A percentile compares a stretch with the other conserved stretches of the same genome.
phyloP scores from a whole-genome alignment of 2,797 vertebrate species.

The Phoxinus dragarum region DNA sequence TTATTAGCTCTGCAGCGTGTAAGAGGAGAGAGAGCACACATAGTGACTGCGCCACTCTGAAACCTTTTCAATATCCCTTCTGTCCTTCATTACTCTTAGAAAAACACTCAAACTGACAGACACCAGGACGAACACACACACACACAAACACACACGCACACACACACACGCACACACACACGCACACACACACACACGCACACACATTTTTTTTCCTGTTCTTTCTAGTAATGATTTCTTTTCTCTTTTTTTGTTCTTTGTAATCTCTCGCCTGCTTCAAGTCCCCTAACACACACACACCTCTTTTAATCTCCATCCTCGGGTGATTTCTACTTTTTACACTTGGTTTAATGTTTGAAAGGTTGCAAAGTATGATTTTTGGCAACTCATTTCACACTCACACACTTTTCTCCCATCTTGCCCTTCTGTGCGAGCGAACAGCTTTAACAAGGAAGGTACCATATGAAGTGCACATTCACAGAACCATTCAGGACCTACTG shows the following conservation, averaged over 20 bases:
- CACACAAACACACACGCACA: too few species aligned
- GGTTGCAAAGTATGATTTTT: conserved; percentile 12
- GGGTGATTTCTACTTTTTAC: not conserved
- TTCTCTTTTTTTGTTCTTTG: not conserved
- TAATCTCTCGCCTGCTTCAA: not conserved
- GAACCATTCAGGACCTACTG: conserved; percentile 8
- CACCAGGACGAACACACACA: not conserved
- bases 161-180: too few species aligned
- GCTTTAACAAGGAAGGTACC: conserved; percentile 20
- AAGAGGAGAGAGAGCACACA: not conserved
- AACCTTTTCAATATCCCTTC: conserved; percentile 39
- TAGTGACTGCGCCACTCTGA: conserved; percentile 20
- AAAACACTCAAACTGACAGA: conserved; percentile 16
- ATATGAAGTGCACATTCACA: conserved; percentile 8
- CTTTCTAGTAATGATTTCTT: not conserved
- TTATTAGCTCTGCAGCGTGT: conserved; percentile 7
- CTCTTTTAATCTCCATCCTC: not conserved
- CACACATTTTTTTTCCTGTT: not conserved
- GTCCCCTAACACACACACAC: not conserved
- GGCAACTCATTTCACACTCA: conserved; percentile 15
- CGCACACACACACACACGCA: too few species aligned
- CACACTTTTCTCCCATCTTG: not conserved
- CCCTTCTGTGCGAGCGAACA: not conserved
- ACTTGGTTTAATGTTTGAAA: not conserved
- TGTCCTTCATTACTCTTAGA: conserved; percentile 32